Conservation (phyloP, 2,888 invertebrate species). For the Drosophila birchii region DNA sequence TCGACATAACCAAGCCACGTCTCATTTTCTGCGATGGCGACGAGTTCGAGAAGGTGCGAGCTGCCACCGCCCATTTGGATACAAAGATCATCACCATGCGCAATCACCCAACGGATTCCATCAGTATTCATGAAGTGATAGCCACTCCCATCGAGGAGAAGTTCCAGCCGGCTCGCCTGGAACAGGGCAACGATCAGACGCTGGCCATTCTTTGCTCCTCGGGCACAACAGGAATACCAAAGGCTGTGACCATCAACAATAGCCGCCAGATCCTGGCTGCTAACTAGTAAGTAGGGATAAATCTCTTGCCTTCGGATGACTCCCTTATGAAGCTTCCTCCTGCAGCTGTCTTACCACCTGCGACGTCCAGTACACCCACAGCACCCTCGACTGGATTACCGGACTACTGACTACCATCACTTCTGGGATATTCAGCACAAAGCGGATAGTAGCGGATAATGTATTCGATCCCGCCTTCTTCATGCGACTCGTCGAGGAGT, state of each 20-base stretch:
- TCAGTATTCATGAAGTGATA: conserved; percentile 48
- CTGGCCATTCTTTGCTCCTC: conserved; percentile 81
- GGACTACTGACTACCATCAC: conserved; percentile 63
- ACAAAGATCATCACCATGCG: conserved; percentile 63
- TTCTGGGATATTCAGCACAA: conserved; percentile 63
- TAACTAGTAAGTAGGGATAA: conserved; percentile 29
- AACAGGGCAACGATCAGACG: conserved; percentile 70
- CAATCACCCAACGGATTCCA: conserved; percentile 44
- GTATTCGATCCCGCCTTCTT: conserved; percentile 60
- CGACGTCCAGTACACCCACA: conserved; percentile 67
- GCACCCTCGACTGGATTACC: conserved; percentile 69
- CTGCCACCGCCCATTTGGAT: conserved; percentile 34
- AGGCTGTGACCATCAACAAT: conserved; percentile 70
- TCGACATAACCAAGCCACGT: conserved; percentile 64
- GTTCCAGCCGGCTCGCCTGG: conserved; percentile 63
- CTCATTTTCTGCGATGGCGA: conserved; percentile 67
- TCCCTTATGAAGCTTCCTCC: neutral
- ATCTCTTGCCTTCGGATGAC: too few relatives aligned
- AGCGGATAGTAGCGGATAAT: conserved; percentile 69
- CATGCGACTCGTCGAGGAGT: conserved; percentile 62
- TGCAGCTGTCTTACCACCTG: conserved; percentile 55
- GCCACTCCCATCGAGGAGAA: conserved; percentile 35
- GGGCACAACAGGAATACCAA: conserved; percentile 81
- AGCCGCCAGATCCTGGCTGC: conserved; percentile 48
- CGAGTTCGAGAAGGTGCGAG: conserved; percentile 56